Base-by-base conservation (phyloP, 2,888 invertebrate species). In the Nymphalis polychloros region DNA sequence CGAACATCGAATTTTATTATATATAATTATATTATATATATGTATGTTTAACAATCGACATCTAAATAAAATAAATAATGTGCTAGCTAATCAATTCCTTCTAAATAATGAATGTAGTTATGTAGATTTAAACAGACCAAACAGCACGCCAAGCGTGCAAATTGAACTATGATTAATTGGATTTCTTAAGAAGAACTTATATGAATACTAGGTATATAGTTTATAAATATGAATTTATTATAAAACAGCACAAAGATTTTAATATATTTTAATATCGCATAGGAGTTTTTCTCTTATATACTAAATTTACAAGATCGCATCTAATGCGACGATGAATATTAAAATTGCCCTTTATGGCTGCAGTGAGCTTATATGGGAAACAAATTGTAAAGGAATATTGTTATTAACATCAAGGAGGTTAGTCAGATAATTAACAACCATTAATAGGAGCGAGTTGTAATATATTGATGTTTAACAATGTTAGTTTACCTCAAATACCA, bases 191-290 rank as follows among this genome's bases (percentile, higher is more conserved):
- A 82, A 79, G 81, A 84, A 84, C 76, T 64, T 78, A 81, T 81
- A 80, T 80, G 83, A 80, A 86, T 89, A 90, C 84, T 41, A 41
- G 41, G 41, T 81, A 86, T 88, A 90, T 92, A 90, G 88, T 90
- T 88, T 88, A 90, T 89, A 84, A 86, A 82, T 88, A 89, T 87
- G 90, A 92, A 90, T 92, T 91, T 92, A 92, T 91, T 87, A 89
- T 92, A 92, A 92, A 91, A 89, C 92, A 92, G 92, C 92, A 92
- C 92, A 92, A 92, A 92, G 92, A 92, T 90, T 91, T 72, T 92
- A 92, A 92, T 92, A 92, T 92, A 92, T 92, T 92, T 92, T 92
- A 92, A 89, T 92, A 92, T 90, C 87, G 88, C 84, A 87, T 91
- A 91, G 89, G 89, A 87, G 81, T 88, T 90, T 90, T 92, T 92